Evolutionary conservation across 2,888 invertebrate species (phyloP).

Genomic region (Leucania comma): DNA sequence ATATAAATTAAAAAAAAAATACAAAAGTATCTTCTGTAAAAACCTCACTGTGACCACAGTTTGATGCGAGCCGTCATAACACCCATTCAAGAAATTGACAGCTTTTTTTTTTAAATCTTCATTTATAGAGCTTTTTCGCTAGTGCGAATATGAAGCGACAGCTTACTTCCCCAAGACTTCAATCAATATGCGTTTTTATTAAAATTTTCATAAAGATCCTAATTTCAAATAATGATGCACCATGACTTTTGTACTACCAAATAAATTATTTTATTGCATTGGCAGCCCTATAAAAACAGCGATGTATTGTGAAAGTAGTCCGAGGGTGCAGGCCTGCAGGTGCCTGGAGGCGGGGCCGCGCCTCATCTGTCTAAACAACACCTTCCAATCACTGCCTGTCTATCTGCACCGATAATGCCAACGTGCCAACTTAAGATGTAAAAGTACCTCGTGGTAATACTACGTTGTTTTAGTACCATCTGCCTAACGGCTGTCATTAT

Average conservation of each 20-base stretch:
- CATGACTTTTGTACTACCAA: background rate
- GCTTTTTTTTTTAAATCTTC: too few species aligned
- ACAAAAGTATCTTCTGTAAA: too few species aligned
- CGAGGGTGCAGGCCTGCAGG: conserved; percentile 65
- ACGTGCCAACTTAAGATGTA: conserved; percentile 41
- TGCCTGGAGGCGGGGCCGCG: conserved; percentile 68
- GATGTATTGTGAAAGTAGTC: conserved; percentile 70
- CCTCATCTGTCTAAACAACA: conserved; percentile 76
- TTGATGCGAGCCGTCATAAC: background rate
- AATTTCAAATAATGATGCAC: background rate
- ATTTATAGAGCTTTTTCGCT: too few species aligned
- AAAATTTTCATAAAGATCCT: too few species aligned
- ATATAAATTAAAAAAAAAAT: too few species aligned
- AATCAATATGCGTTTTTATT: too few species aligned
- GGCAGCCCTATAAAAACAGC: conserved; percentile 49
- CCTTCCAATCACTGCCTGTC: conserved; percentile 52
- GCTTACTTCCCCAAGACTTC: background rate
- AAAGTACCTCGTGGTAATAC: conserved; percentile 7
- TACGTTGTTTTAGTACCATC: background rate
- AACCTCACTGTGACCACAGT: background rate
- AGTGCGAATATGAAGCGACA: too few species aligned
- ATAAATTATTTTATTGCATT: background rate
- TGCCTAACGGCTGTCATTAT: background rate
- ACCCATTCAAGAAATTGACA: background rate
- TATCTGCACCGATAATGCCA: conserved; percentile 58